Conservation (phyloP, 2,113 vertebrate species). For the Noctilio leporinus region DNA sequence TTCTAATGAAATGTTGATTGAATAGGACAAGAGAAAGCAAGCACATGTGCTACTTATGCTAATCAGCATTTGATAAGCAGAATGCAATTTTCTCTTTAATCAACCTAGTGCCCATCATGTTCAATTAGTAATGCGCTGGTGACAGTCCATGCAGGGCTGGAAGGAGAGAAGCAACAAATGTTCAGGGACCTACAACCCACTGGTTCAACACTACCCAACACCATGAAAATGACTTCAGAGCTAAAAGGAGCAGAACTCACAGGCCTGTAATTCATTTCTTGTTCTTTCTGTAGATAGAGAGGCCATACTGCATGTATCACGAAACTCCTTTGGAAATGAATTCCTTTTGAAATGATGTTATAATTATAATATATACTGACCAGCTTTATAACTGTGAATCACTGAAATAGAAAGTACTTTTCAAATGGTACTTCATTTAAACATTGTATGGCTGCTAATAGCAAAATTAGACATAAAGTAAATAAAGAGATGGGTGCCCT, state of each 20-base stretch:
- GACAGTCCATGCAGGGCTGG: neutral
- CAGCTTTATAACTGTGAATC: neutral
- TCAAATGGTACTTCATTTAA: neutral
- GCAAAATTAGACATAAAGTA: slow-evolving; percentile 10
- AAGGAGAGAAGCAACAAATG: neutral
- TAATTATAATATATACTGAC: neutral
- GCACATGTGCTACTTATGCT: slow-evolving; percentile 55
- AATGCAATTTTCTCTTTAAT: slow-evolving; percentile 61
- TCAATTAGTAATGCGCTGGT: slow-evolving; percentile 53
- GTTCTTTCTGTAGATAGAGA: neutral
- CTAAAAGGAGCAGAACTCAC: neutral
- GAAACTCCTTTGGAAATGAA: neutral
- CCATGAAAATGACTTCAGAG: neutral
- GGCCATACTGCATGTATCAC: neutral
- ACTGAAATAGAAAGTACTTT: neutral
- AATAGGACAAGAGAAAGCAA: slow-evolving; percentile 44
- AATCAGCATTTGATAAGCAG: slow-evolving; percentile 61
- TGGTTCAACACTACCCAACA: neutral
- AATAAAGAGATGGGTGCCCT: neutral
- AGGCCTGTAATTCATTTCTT: neutral
- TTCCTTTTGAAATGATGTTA: neutral
- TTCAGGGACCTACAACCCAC: neutral
- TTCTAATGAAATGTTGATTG: slow-evolving; percentile 62
- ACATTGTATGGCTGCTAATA: neutral
- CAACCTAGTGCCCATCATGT: slow-evolving; percentile 50